Conservation (phyloP, 1,140 invertebrate species). For the Melipona quadrifasciata region DNA sequence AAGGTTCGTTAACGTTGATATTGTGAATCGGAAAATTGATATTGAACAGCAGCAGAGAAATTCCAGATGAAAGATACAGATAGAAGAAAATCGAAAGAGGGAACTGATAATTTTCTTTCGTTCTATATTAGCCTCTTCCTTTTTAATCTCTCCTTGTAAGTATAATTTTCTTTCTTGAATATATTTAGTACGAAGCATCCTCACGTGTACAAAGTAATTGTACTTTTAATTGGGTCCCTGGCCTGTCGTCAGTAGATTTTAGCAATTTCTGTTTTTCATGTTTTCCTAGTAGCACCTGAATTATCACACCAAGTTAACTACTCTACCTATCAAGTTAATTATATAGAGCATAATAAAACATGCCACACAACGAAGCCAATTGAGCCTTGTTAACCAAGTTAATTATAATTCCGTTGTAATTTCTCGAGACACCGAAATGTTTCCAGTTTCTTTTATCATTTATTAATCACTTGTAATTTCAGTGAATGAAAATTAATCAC, state of each 20-base stretch:
- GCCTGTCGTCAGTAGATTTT: constrained; percentile 18
- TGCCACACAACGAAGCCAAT: background rate
- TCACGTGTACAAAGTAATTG: background rate
- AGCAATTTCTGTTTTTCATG: background rate
- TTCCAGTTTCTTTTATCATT: background rate
- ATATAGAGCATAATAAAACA: background rate
- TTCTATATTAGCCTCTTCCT: background rate
- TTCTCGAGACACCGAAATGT: background rate
- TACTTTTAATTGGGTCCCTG: constrained; percentile 68
- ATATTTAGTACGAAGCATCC: constrained; percentile 2
- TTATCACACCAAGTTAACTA: background rate
- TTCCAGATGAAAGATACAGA: background rate
- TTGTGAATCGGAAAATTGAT: constrained; percentile 37
- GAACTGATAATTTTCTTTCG: background rate
- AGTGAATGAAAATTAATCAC: too few relatives aligned
- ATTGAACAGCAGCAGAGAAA: background rate
- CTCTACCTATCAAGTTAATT: too few relatives aligned
- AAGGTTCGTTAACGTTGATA: constrained; percentile 48
- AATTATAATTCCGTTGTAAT: constrained; percentile 10
- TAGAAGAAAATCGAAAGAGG: background rate
- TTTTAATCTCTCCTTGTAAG: background rate
- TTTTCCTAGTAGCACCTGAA: background rate
- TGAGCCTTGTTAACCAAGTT: background rate
- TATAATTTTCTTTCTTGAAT: background rate
- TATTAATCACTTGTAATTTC: background rate